Percentiles rank a stretch among this genome's conserved stretches.
Evolutionary conservation across 2,888 invertebrate species (phyloP).

Genomic region (Linyphia triangularis): DNA sequence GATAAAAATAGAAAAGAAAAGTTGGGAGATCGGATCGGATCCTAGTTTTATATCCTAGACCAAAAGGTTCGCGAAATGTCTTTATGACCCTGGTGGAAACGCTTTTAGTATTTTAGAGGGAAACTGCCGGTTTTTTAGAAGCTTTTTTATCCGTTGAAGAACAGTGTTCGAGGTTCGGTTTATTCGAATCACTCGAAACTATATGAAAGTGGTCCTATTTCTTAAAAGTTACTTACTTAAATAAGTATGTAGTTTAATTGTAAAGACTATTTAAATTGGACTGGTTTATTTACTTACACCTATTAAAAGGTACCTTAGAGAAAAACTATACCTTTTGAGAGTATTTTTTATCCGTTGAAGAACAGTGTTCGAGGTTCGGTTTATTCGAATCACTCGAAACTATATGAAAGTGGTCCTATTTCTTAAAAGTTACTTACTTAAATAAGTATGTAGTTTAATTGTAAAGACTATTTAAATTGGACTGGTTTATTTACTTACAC

Average conservation of each 20-base stretch:
- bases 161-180: neutral
- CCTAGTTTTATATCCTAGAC: constrained; percentile 54
- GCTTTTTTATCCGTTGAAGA: neutral
- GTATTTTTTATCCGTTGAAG: neutral
- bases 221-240: no score
- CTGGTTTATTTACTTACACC: no score
- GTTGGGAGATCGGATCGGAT: neutral
- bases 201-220: no score
- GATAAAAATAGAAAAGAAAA: constrained; percentile 56
- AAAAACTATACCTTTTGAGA: constrained; percentile 7
- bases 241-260: neutral
- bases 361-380: neutral
- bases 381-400: neutral
- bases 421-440: no score
- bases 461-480: no score
- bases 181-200: neutral
- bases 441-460: neutral
- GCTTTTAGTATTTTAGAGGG: constrained; percentile 44
- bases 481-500: no score
- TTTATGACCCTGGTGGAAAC: constrained; percentile 40
- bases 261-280: no score
- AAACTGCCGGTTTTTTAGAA: constrained; percentile 14
- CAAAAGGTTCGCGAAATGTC: constrained; percentile 40
- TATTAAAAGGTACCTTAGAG: no score
- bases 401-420: no score